Conservation (phyloP, 2,113 vertebrate genomes). For the Lophotis ruficrista region DNA sequence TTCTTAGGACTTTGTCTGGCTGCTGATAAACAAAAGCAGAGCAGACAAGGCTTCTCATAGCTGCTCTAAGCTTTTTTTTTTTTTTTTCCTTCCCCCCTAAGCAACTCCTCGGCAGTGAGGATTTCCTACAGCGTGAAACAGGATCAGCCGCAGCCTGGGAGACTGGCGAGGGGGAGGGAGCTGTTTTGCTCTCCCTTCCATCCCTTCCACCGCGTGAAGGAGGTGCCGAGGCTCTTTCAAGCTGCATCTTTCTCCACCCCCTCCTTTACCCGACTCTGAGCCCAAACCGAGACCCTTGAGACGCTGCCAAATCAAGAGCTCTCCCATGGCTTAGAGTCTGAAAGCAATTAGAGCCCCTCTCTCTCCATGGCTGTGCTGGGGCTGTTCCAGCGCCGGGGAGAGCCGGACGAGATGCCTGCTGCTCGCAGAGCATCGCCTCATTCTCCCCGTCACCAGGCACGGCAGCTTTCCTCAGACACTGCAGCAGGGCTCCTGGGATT, state of each 20-base stretch:
- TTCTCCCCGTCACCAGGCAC: not conserved
- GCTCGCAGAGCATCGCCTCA: not conserved
- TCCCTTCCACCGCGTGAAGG: not conserved
- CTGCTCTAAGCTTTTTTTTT: not conserved
- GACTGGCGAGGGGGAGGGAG: not conserved
- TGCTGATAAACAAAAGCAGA: not conserved
- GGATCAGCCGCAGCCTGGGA: not conserved
- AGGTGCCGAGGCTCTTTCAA: conserved; percentile 3
- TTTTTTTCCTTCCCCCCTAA: no score
- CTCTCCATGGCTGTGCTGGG: not conserved
- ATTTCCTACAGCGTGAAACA: conserved; percentile 30
- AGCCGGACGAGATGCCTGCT: not conserved
- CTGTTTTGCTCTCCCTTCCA: not conserved
- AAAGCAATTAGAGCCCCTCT: not conserved
- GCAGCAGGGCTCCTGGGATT: not conserved
- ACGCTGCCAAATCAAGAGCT: conserved; percentile 5
- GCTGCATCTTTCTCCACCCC: conserved; percentile 7
- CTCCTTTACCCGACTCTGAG: not conserved
- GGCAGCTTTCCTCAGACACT: not conserved
- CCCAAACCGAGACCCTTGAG: conserved; percentile 6
- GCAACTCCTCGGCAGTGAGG: not conserved
- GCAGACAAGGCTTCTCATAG: not conserved
- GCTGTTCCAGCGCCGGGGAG: not conserved
- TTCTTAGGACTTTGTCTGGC: not conserved
- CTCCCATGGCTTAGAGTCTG: not conserved